phyloP scores from a whole-genome alignment of 2,113 vertebrate species.

The Rostratula benghalensis region DNA sequence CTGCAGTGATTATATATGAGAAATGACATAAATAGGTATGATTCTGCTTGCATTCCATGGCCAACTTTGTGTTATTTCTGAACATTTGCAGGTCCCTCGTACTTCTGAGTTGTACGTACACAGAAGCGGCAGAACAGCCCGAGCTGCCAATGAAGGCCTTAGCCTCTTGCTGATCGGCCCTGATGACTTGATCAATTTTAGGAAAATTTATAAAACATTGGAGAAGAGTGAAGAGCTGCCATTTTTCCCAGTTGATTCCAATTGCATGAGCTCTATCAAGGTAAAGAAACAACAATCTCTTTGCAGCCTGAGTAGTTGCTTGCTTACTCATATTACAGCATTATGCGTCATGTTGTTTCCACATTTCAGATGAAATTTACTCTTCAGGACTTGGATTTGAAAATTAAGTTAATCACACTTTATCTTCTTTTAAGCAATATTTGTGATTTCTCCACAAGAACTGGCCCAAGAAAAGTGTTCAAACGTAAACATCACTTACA shows the following conservation, averaged over 20 bases:
- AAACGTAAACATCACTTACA: not conserved
- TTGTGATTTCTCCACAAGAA: not conserved
- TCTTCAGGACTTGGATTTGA: not conserved
- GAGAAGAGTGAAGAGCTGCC: constrained; percentile 90
- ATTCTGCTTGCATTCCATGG: not conserved
- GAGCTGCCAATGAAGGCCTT: constrained; percentile 88
- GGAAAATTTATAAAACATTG: constrained; percentile 89
- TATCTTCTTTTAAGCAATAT: not conserved
- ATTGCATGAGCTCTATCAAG: constrained; percentile 88
- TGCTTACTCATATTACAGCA: not conserved
- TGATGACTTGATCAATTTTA: constrained; percentile 90
- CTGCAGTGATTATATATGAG: not conserved
- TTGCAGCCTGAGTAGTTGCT: not conserved
- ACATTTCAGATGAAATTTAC: not conserved
- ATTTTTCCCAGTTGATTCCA: constrained; percentile 86
- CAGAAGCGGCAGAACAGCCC: constrained; percentile 92
- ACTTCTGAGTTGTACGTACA: constrained; percentile 95
- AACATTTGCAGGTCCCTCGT: constrained; percentile 83
- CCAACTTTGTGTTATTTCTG: not conserved
- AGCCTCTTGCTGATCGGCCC: constrained; percentile 90
- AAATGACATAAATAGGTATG: not conserved
- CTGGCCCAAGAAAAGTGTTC: not conserved
- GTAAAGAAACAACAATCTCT: constrained; percentile 62
- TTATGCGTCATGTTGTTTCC: not conserved
- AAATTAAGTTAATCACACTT: not conserved